These are phyloP conservation scores for Neodiprion pinetum DNA, from an alignment of 1,140 invertebrate species.

Conservation along the genomic window DNA sequence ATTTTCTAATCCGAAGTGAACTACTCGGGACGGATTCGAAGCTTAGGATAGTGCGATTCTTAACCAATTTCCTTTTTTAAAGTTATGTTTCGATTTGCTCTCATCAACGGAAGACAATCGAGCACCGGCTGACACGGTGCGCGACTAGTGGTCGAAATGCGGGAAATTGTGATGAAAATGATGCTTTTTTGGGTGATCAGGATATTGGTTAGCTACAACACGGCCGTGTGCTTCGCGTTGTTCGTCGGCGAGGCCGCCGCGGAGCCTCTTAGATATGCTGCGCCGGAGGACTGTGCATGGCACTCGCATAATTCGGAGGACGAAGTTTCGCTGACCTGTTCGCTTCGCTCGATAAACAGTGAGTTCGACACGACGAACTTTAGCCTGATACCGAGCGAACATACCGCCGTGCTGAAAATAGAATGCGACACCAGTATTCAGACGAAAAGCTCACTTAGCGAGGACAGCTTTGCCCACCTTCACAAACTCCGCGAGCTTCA, in stretches of 20 bases:
- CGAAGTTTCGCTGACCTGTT: constrained; percentile 78
- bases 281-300: constrained; percentile 81
- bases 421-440: constrained; percentile 78
- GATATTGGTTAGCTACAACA: constrained; percentile 17
- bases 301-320: constrained; percentile 61
- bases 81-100: background rate
- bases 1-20: no score
- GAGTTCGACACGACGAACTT: constrained; percentile 88
- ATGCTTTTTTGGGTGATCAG: constrained; percentile 16
- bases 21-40: no score
- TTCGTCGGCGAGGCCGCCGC: constrained; percentile 61
- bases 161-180: background rate
- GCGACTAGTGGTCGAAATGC: background rate
- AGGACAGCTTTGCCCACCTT: constrained; percentile 80
- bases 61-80: no score
- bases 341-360: constrained; percentile 81
- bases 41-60: no score
- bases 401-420: constrained; percentile 77
- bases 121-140: background rate
- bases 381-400: constrained; percentile 81
- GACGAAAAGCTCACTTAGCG: constrained; percentile 76
- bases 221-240: constrained; percentile 41
- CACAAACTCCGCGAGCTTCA: constrained; percentile 76
- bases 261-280: constrained; percentile 71
- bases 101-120: background rate